These are phyloP conservation scores for Pteropus rufus DNA, from an alignment of 2,797 vertebrate genomes.

Conservation along the genomic window DNA sequence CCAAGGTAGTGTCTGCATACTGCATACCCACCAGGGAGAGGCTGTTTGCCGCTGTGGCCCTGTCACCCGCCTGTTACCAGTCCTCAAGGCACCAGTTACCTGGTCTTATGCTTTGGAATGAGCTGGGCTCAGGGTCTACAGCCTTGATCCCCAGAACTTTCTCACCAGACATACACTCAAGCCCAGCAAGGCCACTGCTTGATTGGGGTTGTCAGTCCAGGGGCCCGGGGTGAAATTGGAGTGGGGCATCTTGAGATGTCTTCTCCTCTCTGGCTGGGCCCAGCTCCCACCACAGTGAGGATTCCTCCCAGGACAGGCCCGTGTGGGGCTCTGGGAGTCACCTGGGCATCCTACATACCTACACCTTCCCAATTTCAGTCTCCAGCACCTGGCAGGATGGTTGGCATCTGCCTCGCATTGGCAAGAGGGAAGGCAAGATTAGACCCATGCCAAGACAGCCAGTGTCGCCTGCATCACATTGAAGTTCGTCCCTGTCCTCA, in stretches of 20 bases:
- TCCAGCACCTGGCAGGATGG: not conserved
- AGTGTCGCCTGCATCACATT: not conserved
- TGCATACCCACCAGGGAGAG: not conserved
- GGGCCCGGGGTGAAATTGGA: not conserved
- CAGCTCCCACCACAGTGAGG: not conserved
- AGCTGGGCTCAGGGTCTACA: not conserved
- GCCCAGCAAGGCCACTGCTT: not conserved
- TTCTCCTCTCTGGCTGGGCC: not conserved
- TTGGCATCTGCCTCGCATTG: not conserved
- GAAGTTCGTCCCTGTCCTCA: not conserved
- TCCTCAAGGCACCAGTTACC: not conserved
- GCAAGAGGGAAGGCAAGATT: not conserved
- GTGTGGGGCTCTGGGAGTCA: not conserved
- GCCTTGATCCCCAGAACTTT: not conserved
- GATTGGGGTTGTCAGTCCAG: not conserved
- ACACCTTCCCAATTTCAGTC: not conserved
- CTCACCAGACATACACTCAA: not conserved
- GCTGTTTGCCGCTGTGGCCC: not conserved
- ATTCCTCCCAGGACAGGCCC: not conserved
- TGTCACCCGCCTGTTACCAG: not conserved
- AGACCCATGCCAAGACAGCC: not conserved
- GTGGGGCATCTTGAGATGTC: no score
- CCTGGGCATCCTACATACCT: not conserved
- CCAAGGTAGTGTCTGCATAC: not conserved
- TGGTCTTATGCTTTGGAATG: not conserved